These are phyloP conservation scores for Panagrolaimus sp. DNA, from an alignment of 1,140 invertebrate species.

Conservation along the genomic window DNA sequence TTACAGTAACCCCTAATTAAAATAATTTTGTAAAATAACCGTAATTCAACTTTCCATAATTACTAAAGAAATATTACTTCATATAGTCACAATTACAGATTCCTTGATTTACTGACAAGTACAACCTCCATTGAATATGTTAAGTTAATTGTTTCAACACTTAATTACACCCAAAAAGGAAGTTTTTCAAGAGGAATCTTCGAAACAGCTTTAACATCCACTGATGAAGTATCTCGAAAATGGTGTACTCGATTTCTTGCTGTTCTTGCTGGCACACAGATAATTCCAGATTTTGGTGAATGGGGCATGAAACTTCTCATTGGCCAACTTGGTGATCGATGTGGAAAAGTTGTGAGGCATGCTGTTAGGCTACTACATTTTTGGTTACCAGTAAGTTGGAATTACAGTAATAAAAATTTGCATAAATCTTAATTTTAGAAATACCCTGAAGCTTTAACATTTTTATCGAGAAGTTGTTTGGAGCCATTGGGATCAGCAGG, in stretches of 20 bases:
- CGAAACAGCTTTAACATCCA: slow-evolving; percentile 18
- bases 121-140: slow-evolving; percentile 14
- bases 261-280: not conserved
- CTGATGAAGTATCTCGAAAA: slow-evolving; percentile 15
- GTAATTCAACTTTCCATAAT: too few relatives aligned
- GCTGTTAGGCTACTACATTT: slow-evolving; percentile 4
- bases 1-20: too few relatives aligned
- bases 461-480: slow-evolving; percentile 4
- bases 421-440: slow-evolving; percentile 14
- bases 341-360: slow-evolving; percentile 10
- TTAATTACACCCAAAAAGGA: slow-evolving; percentile 4
- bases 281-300: slow-evolving; percentile 11
- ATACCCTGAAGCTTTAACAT: slow-evolving; percentile 12
- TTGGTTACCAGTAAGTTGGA: slow-evolving; percentile 20
- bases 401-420: not conserved
- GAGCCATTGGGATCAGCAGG: slow-evolving; percentile 16
- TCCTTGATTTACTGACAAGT: not conserved
- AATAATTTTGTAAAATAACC: too few relatives aligned
- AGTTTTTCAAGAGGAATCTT: slow-evolving; percentile 12
- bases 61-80: too few relatives aligned
- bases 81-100: not conserved
- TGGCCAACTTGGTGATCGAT: slow-evolving; percentile 20
- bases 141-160: slow-evolving; percentile 1
- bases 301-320: slow-evolving; percentile 19
- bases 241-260: slow-evolving; percentile 20